Conservation (phyloP, 2,888 invertebrate genomes). For the Aradus depressus region DNA sequence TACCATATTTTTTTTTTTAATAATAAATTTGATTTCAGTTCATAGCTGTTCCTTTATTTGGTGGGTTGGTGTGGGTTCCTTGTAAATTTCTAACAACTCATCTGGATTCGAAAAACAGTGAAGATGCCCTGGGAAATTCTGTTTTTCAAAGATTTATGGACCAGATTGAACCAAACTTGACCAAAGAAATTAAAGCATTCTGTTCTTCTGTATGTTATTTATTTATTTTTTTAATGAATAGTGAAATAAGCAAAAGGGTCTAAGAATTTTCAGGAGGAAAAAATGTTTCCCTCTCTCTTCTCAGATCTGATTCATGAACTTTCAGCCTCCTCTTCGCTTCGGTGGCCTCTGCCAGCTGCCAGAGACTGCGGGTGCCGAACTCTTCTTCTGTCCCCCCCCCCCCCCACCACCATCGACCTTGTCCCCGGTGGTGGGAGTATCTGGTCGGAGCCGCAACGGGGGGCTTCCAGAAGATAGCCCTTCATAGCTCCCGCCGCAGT, state of each 20-base stretch:
- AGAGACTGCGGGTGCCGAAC: not conserved
- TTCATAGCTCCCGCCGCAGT: too few species aligned
- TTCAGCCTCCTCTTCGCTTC: too few species aligned
- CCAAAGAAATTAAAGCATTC: conserved; percentile 48
- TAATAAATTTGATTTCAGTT: conserved; percentile 40
- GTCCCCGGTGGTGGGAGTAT: too few species aligned
- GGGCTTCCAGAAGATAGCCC: too few species aligned
- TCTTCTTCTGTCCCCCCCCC: too few species aligned
- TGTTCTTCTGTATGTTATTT: conserved; percentile 26
- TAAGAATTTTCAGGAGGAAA: not conserved
- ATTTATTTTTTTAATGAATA: not conserved
- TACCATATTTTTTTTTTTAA: not conserved
- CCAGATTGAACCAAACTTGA: conserved; percentile 45
- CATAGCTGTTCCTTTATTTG: conserved; percentile 65
- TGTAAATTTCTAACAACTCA: conserved; percentile 62
- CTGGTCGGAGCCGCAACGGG: too few species aligned
- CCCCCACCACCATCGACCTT: too few species aligned
- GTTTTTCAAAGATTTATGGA: conserved; percentile 46
- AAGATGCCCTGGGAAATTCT: conserved; percentile 41
- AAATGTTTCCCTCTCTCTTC: too few species aligned
- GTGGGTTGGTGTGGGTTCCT: conserved; percentile 76
- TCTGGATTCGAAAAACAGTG: conserved; percentile 42
- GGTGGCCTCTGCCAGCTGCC: not conserved
- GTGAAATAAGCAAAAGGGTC: conserved; percentile 38
- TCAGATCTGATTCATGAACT: too few species aligned